Evolutionary conservation across 2,113 vertebrate genomes (phyloP).

Genomic region (Raja brachyura): DNA sequence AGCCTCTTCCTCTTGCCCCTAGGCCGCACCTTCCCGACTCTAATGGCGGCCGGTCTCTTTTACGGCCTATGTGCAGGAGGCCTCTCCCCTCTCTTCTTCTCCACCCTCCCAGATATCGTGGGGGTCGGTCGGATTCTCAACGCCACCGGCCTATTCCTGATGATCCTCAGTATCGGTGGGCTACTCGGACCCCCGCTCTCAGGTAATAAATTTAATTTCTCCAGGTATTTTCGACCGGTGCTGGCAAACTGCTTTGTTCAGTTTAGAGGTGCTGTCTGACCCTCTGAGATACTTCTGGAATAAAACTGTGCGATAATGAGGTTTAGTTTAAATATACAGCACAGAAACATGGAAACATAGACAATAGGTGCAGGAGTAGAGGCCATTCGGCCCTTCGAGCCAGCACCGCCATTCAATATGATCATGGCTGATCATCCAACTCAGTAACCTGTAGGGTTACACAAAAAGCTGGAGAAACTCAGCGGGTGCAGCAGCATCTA

Average conservation of each 20-base stretch:
- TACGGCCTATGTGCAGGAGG: conserved; percentile 58
- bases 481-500: too few species aligned
- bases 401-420: too few species aligned
- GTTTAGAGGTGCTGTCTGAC: too few species aligned
- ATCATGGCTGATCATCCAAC: too few species aligned
- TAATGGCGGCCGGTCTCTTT: conserved; percentile 49
- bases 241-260: neutral
- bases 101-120: conserved; percentile 60
- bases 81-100: conserved; percentile 58
- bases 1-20: conserved; percentile 54
- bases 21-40: conserved; percentile 46
- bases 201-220: conserved; percentile 48
- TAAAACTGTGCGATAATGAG: neutral
- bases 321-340: too few species aligned
- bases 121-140: conserved; percentile 56
- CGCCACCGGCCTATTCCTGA: conserved; percentile 64
- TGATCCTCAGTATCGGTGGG: conserved; percentile 62
- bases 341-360: too few species aligned
- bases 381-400: too few species aligned
- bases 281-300: too few species aligned
- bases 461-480: too few species aligned
- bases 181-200: conserved; percentile 63
- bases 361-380: too few species aligned
- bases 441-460: too few species aligned
- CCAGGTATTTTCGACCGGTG: neutral